phyloP scores from a whole-genome alignment of 2,888 invertebrate species.

The Torymus aiolomorphi region DNA sequence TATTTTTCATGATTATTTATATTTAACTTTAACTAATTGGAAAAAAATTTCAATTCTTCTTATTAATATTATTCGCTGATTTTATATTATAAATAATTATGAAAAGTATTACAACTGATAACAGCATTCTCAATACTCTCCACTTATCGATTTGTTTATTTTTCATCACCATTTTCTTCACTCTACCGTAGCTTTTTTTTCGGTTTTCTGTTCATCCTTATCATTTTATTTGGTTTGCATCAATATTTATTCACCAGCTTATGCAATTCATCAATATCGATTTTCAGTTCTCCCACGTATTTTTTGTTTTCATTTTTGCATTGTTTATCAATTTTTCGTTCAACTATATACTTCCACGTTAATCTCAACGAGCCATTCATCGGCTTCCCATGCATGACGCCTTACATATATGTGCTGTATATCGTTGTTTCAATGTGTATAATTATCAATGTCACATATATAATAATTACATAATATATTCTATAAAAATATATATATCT shows the following conservation, averaged over 20 bases:
- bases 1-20: too few species aligned
- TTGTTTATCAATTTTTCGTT: too few species aligned
- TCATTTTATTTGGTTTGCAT: slow-evolving; percentile 1
- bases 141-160: too few species aligned
- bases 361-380: slow-evolving; percentile 30
- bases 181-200: neutral
- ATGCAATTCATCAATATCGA: neutral
- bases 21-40: too few species aligned
- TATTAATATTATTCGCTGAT: too few species aligned
- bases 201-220: slow-evolving; percentile 2
- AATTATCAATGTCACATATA: slow-evolving; percentile 21
- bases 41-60: too few species aligned
- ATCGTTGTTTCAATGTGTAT: slow-evolving; percentile 22
- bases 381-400: slow-evolving; percentile 46
- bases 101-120: too few species aligned
- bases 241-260: slow-evolving; percentile 1
- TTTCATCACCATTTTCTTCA: too few species aligned
- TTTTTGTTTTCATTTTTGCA: neutral
- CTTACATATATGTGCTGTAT: slow-evolving; percentile 18
- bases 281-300: neutral
- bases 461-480: neutral
- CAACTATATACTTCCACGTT: neutral
- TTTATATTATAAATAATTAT: too few species aligned
- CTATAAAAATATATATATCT: slow-evolving; percentile 17
- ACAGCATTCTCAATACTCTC: too few species aligned